Percentiles rank a stretch among this genome's conserved stretches.
phyloP scores from a whole-genome alignment of 2,888 invertebrate genomes.

The Brachyptera putata region DNA sequence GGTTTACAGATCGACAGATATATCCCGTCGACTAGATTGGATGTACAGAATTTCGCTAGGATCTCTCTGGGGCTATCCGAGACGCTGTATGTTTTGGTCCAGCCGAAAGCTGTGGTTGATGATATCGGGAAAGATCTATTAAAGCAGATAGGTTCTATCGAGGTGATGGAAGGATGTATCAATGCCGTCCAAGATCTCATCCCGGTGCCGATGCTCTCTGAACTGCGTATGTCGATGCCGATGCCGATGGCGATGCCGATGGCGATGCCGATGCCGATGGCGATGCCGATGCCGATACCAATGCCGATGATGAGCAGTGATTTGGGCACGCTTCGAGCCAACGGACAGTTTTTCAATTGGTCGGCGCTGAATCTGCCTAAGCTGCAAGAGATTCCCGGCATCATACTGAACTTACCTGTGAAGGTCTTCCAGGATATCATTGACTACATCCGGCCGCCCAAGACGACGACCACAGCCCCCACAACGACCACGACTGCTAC shows the following conservation, averaged over 20 bases:
- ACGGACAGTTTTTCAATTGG: not conserved
- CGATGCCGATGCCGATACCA: not conserved
- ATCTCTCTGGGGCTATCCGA: not conserved
- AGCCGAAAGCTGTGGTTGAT: not conserved
- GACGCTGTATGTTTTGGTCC: conserved; percentile 1
- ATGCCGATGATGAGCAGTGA: too few relatives aligned
- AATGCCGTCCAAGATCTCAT: not conserved
- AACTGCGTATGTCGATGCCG: not conserved
- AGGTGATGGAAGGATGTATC: not conserved
- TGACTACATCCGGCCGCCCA: not conserved
- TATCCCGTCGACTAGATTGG: not conserved
- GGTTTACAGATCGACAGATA: not conserved
- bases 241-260: too few relatives aligned
- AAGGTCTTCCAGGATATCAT: not conserved
- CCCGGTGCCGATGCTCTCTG: not conserved
- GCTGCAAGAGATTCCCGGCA: not conserved
- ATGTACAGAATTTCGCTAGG: not conserved
- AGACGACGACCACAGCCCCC: too few relatives aligned
- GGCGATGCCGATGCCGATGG: not conserved
- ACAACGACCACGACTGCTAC: not conserved
- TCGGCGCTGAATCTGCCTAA: conserved; percentile 1
- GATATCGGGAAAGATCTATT: not conserved
- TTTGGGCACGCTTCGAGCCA: not conserved
- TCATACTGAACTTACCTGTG: conserved; percentile 2
- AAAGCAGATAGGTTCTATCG: conserved; percentile 1